These are phyloP conservation scores for Aphaenogaster ashmeadi DNA, from an alignment of 1,140 invertebrate species.

Conservation along the genomic window DNA sequence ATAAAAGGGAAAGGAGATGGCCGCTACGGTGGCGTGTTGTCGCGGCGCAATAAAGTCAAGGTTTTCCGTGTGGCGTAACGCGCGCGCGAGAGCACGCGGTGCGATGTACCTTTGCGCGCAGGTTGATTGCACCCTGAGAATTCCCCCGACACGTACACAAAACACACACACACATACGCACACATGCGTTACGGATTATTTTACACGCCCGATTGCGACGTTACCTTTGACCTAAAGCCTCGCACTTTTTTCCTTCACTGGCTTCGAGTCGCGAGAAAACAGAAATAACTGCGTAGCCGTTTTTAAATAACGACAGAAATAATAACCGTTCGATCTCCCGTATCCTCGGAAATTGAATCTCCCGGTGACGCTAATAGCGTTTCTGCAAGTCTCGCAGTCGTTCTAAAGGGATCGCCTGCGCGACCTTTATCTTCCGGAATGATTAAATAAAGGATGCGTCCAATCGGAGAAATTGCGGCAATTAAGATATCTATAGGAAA, in stretches of 20 bases:
- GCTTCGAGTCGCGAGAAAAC: constrained; percentile 15
- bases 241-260: neutral
- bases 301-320: constrained; percentile 40
- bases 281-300: constrained; percentile 17
- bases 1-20: constrained; percentile 78
- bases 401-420: neutral
- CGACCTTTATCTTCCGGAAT: constrained; percentile 9
- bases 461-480: neutral
- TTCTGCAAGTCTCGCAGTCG: neutral
- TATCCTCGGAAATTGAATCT: neutral
- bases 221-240: constrained; percentile 53
- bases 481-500: too few relatives aligned
- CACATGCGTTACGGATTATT: neutral
- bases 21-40: constrained; percentile 66
- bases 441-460: neutral
- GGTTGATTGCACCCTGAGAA: constrained; percentile 74
- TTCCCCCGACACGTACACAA: neutral
- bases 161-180: neutral
- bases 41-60: constrained; percentile 81
- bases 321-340: constrained; percentile 1
- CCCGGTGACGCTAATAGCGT: neutral
- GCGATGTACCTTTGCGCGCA: constrained; percentile 68
- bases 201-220: constrained; percentile 39
- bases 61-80: constrained; percentile 78
- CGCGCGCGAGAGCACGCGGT: constrained; percentile 57